Conservation (phyloP, 1,140 invertebrate genomes). For the Mercenaria mercenaria region DNA sequence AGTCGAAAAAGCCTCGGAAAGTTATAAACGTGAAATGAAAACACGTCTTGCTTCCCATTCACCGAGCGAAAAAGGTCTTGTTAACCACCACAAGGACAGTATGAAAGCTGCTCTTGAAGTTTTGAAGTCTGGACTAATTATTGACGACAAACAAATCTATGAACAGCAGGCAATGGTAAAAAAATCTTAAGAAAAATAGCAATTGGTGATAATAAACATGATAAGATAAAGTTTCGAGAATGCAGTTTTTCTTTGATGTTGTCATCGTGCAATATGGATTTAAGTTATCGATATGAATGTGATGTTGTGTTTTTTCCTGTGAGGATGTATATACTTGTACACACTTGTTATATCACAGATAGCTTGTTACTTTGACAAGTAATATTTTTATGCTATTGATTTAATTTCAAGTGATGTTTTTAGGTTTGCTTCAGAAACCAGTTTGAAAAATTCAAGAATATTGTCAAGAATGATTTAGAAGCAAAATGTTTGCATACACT, state of each 20-base stretch:
- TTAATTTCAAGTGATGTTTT: neutral
- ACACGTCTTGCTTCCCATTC: neutral
- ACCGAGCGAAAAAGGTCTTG: neutral
- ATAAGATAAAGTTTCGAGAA: no score
- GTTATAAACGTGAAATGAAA: neutral
- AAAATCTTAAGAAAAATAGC: no score
- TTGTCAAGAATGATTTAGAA: no score
- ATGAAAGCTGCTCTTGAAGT: neutral
- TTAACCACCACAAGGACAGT: neutral
- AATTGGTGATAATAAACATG: no score
- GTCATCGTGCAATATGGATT: no score
- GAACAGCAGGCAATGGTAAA: slow-evolving; percentile 5
- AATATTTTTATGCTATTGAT: no score
- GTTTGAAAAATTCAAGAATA: neutral
- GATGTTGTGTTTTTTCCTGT: no score
- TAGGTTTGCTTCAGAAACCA: neutral
- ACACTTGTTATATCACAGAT: no score
- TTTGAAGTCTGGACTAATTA: neutral
- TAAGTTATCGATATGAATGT: no score
- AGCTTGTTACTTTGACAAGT: no score
- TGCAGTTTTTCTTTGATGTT: no score
- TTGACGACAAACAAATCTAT: slow-evolving; percentile 1
- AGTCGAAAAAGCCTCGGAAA: neutral
- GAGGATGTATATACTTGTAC: no score
- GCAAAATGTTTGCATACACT: neutral